Conservation (phyloP, 1,140 invertebrate genomes). For the Drosophila orena region DNA sequence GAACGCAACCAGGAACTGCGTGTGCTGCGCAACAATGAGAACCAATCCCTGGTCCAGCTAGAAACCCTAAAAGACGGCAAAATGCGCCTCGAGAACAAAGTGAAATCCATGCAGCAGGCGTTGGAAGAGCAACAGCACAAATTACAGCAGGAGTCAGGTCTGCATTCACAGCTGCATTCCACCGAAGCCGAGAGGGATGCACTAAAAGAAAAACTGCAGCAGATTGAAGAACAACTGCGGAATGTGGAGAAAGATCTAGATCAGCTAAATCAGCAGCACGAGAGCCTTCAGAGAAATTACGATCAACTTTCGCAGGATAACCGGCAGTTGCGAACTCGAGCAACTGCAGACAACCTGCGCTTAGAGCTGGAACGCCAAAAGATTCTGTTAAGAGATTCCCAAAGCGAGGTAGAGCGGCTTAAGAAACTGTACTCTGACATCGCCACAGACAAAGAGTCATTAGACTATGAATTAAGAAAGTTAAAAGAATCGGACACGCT, state of each 20-base stretch:
- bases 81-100: conserved; percentile 54
- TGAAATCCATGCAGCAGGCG: conserved; percentile 67
- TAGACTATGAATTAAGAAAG: conserved; percentile 69
- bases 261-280: conserved; percentile 60
- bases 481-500: conserved; percentile 51
- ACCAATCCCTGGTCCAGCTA: conserved; percentile 67
- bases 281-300: conserved; percentile 48
- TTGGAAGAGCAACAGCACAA: conserved; percentile 43
- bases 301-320: conserved; percentile 67
- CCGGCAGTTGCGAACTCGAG: conserved; percentile 33
- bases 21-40: conserved; percentile 65
- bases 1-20: conserved; percentile 68
- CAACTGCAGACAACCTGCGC: conserved; percentile 49
- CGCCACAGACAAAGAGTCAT: conserved; percentile 69
- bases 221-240: conserved; percentile 42
- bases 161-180: conserved; percentile 33
- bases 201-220: conserved; percentile 36
- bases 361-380: conserved; percentile 75
- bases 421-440: conserved; percentile 79
- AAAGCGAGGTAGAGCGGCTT: conserved; percentile 73
- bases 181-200: conserved; percentile 41
- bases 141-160: conserved; percentile 19
- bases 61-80: conserved; percentile 72
- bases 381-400: conserved; percentile 73
- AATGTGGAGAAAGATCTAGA: conserved; percentile 54